Percentiles rank a stretch among this genome's conserved stretches.
phyloP scores from a whole-genome alignment of 2,888 invertebrate species.

The Mechanitis mazaeus region DNA sequence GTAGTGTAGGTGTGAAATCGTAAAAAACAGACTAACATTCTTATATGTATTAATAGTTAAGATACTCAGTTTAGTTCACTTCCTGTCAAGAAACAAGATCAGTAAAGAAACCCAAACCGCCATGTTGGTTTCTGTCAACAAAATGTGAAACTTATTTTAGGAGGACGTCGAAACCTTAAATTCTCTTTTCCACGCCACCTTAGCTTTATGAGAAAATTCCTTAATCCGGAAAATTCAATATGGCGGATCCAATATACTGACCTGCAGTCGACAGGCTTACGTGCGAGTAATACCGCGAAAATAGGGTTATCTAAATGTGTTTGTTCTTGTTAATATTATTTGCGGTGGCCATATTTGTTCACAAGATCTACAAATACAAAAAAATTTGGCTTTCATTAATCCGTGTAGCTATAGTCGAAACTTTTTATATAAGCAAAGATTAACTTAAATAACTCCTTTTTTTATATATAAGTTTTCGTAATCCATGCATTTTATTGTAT shows the following conservation, averaged over 20 bases:
- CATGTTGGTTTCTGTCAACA: background rate
- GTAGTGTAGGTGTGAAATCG: too few species aligned
- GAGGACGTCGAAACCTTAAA: slow-evolving; percentile 22
- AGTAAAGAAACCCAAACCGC: background rate
- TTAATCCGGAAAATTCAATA: slow-evolving; percentile 30
- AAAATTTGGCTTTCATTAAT: too few species aligned
- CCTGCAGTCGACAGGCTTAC: slow-evolving; percentile 23
- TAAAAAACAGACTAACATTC: too few species aligned
- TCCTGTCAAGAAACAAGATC: background rate
- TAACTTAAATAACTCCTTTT: too few species aligned
- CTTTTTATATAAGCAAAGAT: too few species aligned
- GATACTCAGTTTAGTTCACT: too few species aligned
- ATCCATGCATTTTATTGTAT: too few species aligned
- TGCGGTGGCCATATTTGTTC: background rate
- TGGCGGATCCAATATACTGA: slow-evolving; percentile 25
- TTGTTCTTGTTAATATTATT: slow-evolving; percentile 3
- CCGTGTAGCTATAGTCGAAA: too few species aligned
- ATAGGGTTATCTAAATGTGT: slow-evolving; percentile 4
- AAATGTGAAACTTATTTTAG: slow-evolving; percentile 18
- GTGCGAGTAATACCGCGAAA: slow-evolving; percentile 14
- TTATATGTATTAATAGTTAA: too few species aligned
- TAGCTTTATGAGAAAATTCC: slow-evolving; percentile 28
- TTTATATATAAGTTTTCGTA: too few species aligned
- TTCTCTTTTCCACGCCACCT: slow-evolving; percentile 26
- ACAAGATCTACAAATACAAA: background rate